Evolutionary conservation across 2,888 invertebrate species (phyloP), one percentile per base, ranked within the genome.

Genomic region (Andrena camellia): DNA sequence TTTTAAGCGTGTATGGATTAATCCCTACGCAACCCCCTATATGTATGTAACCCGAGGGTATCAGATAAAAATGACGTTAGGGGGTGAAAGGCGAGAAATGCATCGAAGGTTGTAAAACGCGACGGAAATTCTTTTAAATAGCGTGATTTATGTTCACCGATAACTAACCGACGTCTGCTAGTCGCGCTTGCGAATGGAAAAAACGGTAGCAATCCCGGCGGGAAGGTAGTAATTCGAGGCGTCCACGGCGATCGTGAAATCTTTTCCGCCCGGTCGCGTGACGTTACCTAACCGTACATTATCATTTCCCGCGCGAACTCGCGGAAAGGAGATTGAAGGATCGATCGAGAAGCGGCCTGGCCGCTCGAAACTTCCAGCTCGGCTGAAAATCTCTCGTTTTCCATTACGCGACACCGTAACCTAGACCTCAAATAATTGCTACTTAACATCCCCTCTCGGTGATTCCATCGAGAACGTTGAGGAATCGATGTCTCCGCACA

Each of bases 201-300:
- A 35, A 64, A 77, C 64, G 59, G 57, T 57, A 1, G 63, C 77
- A 59, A 79, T 68, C 57, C 50, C 54, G 26, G 54, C 63, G 50
- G 29, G 64, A 77, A 77, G 77, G 64, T 50, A 48, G 50, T 60
- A 76, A 78, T 68, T 63, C 76, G 52, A 42, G 20, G 59, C 60
- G 48, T 23, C 48, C 60, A 29, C 26, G 10, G 23, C 13, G 63
- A 69, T 72, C 54, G 71, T n/a, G 42, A 62, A 33, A 63, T 67
- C 35, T 68, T 71, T 78, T 79, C 71, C 69, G 69, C 17, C 54
- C 35, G 54, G 48, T 72, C 33, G 80, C 80, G 80, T 81, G 80
- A 79, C 72, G 67, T 63, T 68, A 50, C 29, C 54, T 63, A 81
- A 79, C 80, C 71, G 33, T 57, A 57, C 62, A 81, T 81, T 81